Evolutionary conservation across 2,797 vertebrate species (phyloP), one percentile per base, ranked within the genome.

Genomic region (Sandelia bainsii): DNA sequence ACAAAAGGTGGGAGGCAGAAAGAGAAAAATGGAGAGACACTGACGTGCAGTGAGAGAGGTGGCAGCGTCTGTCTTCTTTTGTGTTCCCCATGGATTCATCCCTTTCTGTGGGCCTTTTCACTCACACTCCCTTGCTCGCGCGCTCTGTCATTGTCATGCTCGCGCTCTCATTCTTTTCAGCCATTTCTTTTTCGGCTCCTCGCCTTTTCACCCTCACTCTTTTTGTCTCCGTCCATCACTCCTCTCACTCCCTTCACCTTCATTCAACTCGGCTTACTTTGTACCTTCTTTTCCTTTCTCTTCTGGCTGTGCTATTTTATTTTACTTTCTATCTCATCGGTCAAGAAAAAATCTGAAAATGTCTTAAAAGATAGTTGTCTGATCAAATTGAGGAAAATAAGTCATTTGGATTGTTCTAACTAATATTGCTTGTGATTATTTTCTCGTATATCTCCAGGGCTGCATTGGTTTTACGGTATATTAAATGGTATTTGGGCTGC

Each of bases 81-180:
- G 82, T 87, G 87, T 87, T 91, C 77, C 83, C 73, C 82, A 22
- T 84, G 81, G 78, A 87, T 90, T 82, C 80, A 61, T 87, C 81
- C 57, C 72, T 76, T 67, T 83, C 79, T 79, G 62, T 73, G 77
- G n/a, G 69, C 72, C 73, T 83, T 77, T 46, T 85, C 82, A 81
- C 84, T 85, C 87, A 82, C 81, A 48, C 70, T 64, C 66, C 4
- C 77, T 65, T 57, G 49, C 75, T 66, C 70, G 48, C 79, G 79
- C 86, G 3, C 80, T 86, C 77, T 52, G 69, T 87, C 79, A 77
- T 74, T 84, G 71, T 84, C 86, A 62, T 8, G 42, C 84, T 72
- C 14, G 32, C 66, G 3, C 81, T 42, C 69, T 77, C 87, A 17
- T 81, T 83, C 83, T 71, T 52, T 75, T 61, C 74, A 62, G 59